Percentiles rank a stretch among this genome's conserved stretches.
phyloP scores from a whole-genome alignment of 2,888 invertebrate genomes.

The Anagyrus pseudococci region DNA sequence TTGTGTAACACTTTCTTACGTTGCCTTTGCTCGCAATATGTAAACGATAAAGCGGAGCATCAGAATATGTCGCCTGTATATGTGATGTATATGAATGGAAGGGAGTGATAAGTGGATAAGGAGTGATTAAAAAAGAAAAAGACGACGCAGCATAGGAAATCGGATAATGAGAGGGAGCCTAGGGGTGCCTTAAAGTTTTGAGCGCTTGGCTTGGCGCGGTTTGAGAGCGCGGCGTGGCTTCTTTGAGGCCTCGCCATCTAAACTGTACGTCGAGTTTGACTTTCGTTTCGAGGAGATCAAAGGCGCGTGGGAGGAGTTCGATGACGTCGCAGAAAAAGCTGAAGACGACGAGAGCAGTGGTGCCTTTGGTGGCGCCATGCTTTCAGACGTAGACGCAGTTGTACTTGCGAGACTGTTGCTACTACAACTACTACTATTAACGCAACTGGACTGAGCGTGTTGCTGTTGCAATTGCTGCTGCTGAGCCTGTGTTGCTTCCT shows the following conservation, averaged over 20 bases:
- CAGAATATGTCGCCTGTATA: not conserved
- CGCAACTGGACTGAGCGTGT: not conserved
- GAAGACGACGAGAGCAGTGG: slow-evolving; percentile 42
- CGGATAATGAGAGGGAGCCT: not conserved
- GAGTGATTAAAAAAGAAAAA: slow-evolving; percentile 2
- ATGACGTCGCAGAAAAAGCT: not conserved
- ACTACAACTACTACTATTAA: slow-evolving; percentile 12
- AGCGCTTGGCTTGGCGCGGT: slow-evolving; percentile 39
- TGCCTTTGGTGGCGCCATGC: slow-evolving; percentile 58
- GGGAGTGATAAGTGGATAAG: not conserved
- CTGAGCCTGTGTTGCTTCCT: slow-evolving; percentile 37
- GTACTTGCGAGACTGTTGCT: not conserved
- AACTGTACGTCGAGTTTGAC: slow-evolving; percentile 39
- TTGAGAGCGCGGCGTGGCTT: slow-evolving; percentile 40
- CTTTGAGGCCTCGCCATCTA: slow-evolving; percentile 40
- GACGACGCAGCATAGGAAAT: not conserved
- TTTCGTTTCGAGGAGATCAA: slow-evolving; percentile 54
- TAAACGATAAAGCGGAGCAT: not conserved
- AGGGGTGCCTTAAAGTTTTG: slow-evolving; percentile 31
- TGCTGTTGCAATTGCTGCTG: slow-evolving; percentile 32
- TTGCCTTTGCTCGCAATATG: too few relatives aligned
- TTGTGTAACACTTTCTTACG: slow-evolving; percentile 8
- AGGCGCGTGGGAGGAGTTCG: slow-evolving; percentile 24
- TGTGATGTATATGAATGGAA: not conserved
- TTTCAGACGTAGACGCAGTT: slow-evolving; percentile 37